Base-by-base conservation (phyloP, 2,113 vertebrate genomes). In the Sciurus niger region DNA sequence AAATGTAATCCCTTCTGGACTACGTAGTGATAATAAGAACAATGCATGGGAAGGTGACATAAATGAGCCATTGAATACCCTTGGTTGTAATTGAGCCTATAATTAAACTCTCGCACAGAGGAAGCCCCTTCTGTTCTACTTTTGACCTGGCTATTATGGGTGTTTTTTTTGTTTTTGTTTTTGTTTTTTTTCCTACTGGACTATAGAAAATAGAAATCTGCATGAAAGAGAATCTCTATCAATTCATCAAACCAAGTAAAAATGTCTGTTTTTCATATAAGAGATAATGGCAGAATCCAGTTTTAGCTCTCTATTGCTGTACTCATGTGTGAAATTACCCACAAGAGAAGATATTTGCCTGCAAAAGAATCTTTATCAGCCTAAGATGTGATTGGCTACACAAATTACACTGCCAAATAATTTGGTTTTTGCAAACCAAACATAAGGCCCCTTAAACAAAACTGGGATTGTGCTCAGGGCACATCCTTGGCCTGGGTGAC, bases 291-390 rank as follows among this genome's bases (percentile, higher is more conserved):
- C 94, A 98, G 67, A 97, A 97, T 97, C 95, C 95, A 78, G 79
- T 96, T 97, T 97, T 97, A 98, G 91, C 37, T 98, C 93, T 72
- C 86, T 3, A 22, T 91, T 98, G 94, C 97, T 88, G 94, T 96
- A 89, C 85, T 98, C 96, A 89, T 87, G 94, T 98, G 98, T 98
- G 98, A 98, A 98, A 98, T 98, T 96, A 98, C 97, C 86, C 96
- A 90, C 78, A 73, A 88, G 88, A 80, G 67, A 98, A 97, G 76
- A 70, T 25, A 2, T 67, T 95, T 97, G 90, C 72, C 40, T 24
- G 34, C 95, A 95, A 96, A 95, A 94, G 93, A 97, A 32, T 72
- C 53, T 48, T 80, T 94, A 4, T n/a, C 96, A 94, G 92, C 89
- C 80, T 97, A 55, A 68, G 68, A 78, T 96, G 92, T 97, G 94